These are phyloP conservation scores for Fabriciana adippe DNA, from an alignment of 2,888 invertebrate species.

Conservation along the genomic window DNA sequence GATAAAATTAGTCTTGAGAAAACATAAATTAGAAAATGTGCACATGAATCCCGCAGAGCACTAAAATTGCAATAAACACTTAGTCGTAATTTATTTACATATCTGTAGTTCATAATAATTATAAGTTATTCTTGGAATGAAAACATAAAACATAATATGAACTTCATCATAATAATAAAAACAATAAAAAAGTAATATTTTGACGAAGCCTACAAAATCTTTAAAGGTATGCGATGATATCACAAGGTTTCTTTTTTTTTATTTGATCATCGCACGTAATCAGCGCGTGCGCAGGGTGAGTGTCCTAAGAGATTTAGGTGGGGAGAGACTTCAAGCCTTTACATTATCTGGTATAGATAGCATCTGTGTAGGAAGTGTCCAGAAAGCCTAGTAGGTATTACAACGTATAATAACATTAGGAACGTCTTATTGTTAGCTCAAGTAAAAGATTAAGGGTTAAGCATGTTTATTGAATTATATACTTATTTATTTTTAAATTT, in stretches of 20 bases:
- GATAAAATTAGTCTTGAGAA: neutral
- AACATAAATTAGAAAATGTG: neutral
- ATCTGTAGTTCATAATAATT: neutral
- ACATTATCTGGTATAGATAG: conserved; percentile 23
- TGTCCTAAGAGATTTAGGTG: conserved; percentile 25
- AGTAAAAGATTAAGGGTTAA: conserved; percentile 24
- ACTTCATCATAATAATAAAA: neutral
- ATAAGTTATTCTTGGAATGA: neutral
- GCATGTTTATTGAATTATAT: conserved; percentile 32
- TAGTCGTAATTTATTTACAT: neutral
- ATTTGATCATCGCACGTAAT: conserved; percentile 16
- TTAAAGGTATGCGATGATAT: conserved; percentile 10
- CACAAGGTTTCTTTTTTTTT: conserved; percentile 18
- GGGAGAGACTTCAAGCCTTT: conserved; percentile 18
- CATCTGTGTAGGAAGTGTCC: conserved; percentile 4
- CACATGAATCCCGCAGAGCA: no score
- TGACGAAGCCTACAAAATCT: conserved; percentile 3
- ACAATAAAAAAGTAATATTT: neutral
- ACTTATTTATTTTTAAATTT: conserved; percentile 8
- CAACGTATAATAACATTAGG: conserved; percentile 25
- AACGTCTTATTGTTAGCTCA: conserved; percentile 3
- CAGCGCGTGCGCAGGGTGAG: conserved; percentile 29
- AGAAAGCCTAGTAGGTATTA: conserved; percentile 3
- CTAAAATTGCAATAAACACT: no score
- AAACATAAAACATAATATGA: neutral